Evolutionary conservation across 2,113 vertebrate species (phyloP), one percentile per base, ranked within the genome.

Genomic region (Boulengeromyrus knoepffleri): DNA sequence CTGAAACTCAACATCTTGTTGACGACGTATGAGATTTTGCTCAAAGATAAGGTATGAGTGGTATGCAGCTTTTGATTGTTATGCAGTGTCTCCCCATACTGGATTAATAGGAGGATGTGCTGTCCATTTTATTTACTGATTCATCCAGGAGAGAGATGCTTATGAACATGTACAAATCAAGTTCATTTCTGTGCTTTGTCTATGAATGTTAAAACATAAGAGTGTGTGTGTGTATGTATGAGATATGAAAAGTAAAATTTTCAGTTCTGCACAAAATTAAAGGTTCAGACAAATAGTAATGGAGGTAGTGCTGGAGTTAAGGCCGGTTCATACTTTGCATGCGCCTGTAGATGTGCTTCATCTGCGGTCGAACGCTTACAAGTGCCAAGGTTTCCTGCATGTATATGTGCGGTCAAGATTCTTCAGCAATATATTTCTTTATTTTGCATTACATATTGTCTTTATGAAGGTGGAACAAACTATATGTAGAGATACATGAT

Each of bases 11-110:
- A 99, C 94, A 97, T 99, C 91, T 94, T 99, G 39, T 94, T 99
- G 91, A 99, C 99, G 87, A 99, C 99, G 0, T 99, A 99, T 0
- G 99, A 99, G 95, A 99, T 99, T 93, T 96, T 99, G 89, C 95
- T 99, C 77, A 99, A 99, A 93, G 99, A 99, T 94, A 99, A 99
- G 97, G 98, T 99, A 93, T 93, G 93, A 49, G 21, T 56, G 7
- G 10, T 3, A 42, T 45, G 52, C 53, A 27, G 17, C 19, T 39
- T 58, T 31, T 87, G 2, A 9, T 87, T 36, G 15, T 42, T 80
- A 13, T 8, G 17, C 36, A 17, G 36, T 13, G 15, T 77, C 70
- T 77, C 70, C 36, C 15, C 74, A 27, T 70, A 31, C 74, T 42
- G 36, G 74, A 39, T 39, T 80, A 80, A 80, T 42, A 8, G 15